These are phyloP conservation scores for Mellivora capensis DNA, from an alignment of 2,113 vertebrate genomes.

Conservation along the genomic window DNA sequence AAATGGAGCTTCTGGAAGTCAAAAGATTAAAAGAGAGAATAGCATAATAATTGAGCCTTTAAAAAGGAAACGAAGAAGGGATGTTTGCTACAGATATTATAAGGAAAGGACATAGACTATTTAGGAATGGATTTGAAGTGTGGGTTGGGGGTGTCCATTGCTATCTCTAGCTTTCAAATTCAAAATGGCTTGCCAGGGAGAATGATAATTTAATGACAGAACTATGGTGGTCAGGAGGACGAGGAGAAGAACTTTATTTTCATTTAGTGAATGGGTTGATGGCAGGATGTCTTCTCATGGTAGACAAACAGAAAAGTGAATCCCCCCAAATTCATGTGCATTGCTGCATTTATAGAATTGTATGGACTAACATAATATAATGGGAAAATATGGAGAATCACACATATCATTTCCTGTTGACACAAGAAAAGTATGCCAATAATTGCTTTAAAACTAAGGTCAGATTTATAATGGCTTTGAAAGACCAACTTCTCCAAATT, in stretches of 20 bases:
- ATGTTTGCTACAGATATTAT: not conserved
- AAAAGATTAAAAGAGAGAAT: not conserved
- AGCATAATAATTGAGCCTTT: not conserved
- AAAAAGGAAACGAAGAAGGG: not conserved
- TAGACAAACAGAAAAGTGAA: not conserved
- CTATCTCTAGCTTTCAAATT: not conserved
- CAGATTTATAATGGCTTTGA: not conserved
- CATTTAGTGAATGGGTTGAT: not conserved
- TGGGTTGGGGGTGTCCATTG: rapidly evolving
- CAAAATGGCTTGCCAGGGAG: not conserved
- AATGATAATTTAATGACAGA: not conserved
- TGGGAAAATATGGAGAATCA: not conserved
- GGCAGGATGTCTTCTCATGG: not conserved
- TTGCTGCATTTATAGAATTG: not conserved
- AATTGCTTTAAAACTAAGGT: not conserved
- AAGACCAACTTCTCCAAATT: not conserved
- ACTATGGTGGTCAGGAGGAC: not conserved
- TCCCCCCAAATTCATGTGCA: not conserved
- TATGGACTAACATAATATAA: not conserved
- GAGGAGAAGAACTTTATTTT: not conserved
- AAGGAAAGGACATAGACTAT: not conserved
- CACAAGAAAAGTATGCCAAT: not conserved
- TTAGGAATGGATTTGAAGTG: not conserved
- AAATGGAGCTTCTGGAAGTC: not conserved
- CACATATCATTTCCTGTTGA: not conserved